A percentile compares a stretch with the other conserved stretches of the same genome.
phyloP scores from a whole-genome alignment of 1,140 invertebrate species.

The Teleogryllus occipitalis region DNA sequence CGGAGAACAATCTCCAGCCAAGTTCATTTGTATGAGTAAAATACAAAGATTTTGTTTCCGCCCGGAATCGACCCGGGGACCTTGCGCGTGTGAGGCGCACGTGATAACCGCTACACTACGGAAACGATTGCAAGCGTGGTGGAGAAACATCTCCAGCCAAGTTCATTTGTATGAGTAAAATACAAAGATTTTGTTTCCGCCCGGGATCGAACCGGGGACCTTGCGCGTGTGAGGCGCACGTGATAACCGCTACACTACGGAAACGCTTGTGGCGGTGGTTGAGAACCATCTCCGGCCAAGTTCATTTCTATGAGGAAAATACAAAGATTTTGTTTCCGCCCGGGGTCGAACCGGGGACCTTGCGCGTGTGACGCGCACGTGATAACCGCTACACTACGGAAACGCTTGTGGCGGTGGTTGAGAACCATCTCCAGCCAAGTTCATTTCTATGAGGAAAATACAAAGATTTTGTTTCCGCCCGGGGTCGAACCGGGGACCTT shows the following conservation, averaged over 20 bases:
- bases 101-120: slow-evolving; percentile 18
- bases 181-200: slow-evolving; percentile 49
- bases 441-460: too few species aligned
- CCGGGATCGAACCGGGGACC: slow-evolving; percentile 54
- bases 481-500: slow-evolving; percentile 53
- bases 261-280: too few species aligned
- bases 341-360: slow-evolving; percentile 54
- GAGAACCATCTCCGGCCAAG: too few species aligned
- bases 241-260: slow-evolving; percentile 49
- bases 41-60: slow-evolving; percentile 18
- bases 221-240: slow-evolving; percentile 53
- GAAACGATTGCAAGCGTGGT: too few species aligned
- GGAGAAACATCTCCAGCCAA: too few species aligned
- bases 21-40: too few species aligned
- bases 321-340: too few species aligned
- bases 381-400: slow-evolving; percentile 48
- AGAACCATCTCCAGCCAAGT: too few species aligned
- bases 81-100: slow-evolving; percentile 17
- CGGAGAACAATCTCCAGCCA: too few species aligned
- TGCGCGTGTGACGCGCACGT: slow-evolving; percentile 53
- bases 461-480: slow-evolving; percentile 52
- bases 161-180: too few species aligned
- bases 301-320: too few species aligned
- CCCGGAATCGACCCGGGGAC: slow-evolving; percentile 18
- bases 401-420: too few species aligned